Percentiles rank a stretch among this genome's conserved stretches.
Evolutionary conservation across 2,888 invertebrate species (phyloP).

Genomic region (Trachelus stipa): DNA sequence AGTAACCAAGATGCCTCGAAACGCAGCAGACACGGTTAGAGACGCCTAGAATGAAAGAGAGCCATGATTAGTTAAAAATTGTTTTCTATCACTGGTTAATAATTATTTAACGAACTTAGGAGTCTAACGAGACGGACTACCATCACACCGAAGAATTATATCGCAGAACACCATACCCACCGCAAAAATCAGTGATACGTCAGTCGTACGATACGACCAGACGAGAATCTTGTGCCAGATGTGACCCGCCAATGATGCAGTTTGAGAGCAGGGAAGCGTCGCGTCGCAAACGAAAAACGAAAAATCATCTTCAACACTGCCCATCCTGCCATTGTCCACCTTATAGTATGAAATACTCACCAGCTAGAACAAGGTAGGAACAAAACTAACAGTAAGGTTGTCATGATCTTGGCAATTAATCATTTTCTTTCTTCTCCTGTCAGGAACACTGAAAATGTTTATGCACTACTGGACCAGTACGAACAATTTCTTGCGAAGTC

Average conservation of each 20-base stretch:
- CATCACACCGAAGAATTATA: conserved; percentile 6
- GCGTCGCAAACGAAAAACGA: conserved; percentile 14
- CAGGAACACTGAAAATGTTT: conserved; percentile 29
- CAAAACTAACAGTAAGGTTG: neutral
- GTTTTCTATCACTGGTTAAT: neutral
- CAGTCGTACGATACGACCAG: conserved; percentile 5
- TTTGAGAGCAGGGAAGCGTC: neutral
- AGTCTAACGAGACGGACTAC: conserved; percentile 7
- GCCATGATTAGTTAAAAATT: neutral
- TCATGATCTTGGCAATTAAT: neutral
- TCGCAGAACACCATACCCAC: conserved; percentile 3
- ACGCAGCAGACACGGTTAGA: conserved; percentile 7
- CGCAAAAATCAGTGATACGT: conserved; percentile 9
- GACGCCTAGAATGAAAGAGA: neutral
- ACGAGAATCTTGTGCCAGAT: conserved; percentile 19
- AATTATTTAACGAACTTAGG: neutral
- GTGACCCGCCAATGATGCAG: conserved; percentile 18
- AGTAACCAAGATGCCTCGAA: conserved; percentile 7
- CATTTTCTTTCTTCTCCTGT: neutral
- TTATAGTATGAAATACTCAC: conserved; percentile 23
- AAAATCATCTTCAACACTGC: conserved; percentile 33
- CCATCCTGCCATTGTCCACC: conserved; percentile 38
- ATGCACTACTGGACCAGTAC: conserved; percentile 28
- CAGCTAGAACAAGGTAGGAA: conserved; percentile 26
- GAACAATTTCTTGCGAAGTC: conserved; percentile 18